These are phyloP conservation scores for Myocastor coypus DNA, from an alignment of 2,113 vertebrate species.

Conservation along the genomic window DNA sequence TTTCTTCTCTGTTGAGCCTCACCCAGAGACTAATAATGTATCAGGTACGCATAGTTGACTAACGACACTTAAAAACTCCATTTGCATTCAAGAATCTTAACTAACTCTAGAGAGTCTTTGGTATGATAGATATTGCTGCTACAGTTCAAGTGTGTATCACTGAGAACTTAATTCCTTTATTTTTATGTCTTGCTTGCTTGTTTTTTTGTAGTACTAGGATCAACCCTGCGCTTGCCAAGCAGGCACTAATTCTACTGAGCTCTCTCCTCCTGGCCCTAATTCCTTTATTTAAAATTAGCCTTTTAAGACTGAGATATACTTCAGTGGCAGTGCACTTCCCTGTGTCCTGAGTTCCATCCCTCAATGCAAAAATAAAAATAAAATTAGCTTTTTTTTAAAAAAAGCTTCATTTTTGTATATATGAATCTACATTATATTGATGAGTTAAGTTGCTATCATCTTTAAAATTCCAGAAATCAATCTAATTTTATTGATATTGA, in stretches of 20 bases:
- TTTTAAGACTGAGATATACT: background rate
- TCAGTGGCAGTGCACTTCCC: background rate
- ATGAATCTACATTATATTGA: constrained; percentile 26
- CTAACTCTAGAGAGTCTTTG: constrained; percentile 48
- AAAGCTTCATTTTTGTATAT: constrained; percentile 5
- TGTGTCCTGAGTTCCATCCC: background rate
- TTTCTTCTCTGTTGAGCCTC: constrained; percentile 26
- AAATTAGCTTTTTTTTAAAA: constrained; percentile 32
- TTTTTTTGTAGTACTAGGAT: too few species aligned
- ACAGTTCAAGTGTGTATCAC: background rate
- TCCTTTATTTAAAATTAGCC: too few species aligned
- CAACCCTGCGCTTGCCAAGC: too few species aligned
- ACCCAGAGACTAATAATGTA: constrained; percentile 46
- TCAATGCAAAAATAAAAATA: constrained; percentile 30
- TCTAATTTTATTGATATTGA: constrained; percentile 45
- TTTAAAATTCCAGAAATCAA: constrained; percentile 29
- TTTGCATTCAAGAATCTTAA: constrained; percentile 24
- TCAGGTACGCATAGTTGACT: background rate
- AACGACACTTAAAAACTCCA: constrained; percentile 1
- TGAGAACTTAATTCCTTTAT: constrained; percentile 14
- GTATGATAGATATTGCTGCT: background rate
- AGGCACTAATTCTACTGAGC: too few species aligned
- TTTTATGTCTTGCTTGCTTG: too few species aligned
- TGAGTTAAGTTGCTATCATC: background rate
- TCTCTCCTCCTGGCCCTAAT: too few species aligned